Evolutionary conservation across 1,140 invertebrate species (phyloP), one percentile per base, ranked within the genome.

Genomic region (Wasmannia auropunctata): DNA sequence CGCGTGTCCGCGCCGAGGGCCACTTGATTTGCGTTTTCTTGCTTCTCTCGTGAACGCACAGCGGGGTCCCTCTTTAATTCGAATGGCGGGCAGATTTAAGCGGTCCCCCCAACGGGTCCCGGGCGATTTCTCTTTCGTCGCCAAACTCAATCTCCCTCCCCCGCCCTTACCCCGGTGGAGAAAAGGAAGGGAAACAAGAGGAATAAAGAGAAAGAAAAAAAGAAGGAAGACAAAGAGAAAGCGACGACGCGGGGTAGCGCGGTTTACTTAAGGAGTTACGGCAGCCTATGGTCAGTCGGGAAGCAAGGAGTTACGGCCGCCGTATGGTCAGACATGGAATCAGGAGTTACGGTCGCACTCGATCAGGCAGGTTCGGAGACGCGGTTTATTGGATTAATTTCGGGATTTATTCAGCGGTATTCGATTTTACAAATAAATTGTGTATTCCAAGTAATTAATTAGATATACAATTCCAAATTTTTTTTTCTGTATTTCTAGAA

Each of bases 21-120:
- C 74, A 80, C 74, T 85, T 79, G 72, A 85, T 76, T 63, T 51
- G 74, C 58, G 83, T 85, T 80, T n/a, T 80, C 74, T 72, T 72
- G 67, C n/a, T 54, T 58, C 79, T 72, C 77, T n/a, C n/a, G n/a
- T 43, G 79, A 81, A 67, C 46, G 49, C 40, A 43, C 34, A 51
- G 49, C 70, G 60, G n/a, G n/a, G n/a, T 34, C 37, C 65, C 67
- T 58, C 51, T 83, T 56, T 58, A 74, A 74, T 56, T 83, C 67
- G 31, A 51, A 83, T 28, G 79, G 79, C 79, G 79, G 37, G 79
- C 79, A 85, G 25, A 56, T 79, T 25, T 79, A 65, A 85, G n/a
- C 31, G 81, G 22, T 51, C 60, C 72, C 72, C 22, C 10, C n/a
- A 22, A 56, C 34, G 19, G 25, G 40, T 43, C 63, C 49, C 28